Conservation (phyloP, 2,888 invertebrate genomes). For the Plebejus argus region DNA sequence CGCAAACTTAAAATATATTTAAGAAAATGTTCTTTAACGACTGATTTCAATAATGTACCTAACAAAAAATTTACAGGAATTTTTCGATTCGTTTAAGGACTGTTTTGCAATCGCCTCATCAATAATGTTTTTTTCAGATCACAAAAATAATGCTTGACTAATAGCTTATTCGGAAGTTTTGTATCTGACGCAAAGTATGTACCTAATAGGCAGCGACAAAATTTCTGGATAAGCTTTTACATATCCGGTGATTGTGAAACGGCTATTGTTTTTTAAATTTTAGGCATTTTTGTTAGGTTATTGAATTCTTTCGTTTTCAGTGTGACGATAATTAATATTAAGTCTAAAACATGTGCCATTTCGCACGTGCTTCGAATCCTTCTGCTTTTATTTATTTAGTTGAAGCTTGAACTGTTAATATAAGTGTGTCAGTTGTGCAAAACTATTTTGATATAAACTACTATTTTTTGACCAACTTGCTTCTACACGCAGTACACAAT, state of each 20-base stretch:
- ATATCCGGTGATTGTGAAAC: neutral
- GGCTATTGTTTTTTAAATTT: neutral
- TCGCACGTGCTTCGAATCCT: constrained; percentile 69
- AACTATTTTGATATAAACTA: too few relatives aligned
- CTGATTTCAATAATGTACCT: neutral
- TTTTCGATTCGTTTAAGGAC: neutral
- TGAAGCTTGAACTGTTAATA: constrained; percentile 36
- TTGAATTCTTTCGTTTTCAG: constrained; percentile 28
- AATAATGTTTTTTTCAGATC: neutral
- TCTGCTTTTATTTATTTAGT: constrained; percentile 68
- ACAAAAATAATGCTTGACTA: too few relatives aligned
- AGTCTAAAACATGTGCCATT: constrained; percentile 76
- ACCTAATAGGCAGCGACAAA: neutral
- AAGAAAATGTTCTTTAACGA: constrained; percentile 2
- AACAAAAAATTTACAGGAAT: neutral
- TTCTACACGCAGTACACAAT: too few relatives aligned
- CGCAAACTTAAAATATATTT: neutral
- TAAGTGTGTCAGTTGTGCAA: constrained; percentile 11
- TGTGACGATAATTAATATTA: constrained; percentile 53
- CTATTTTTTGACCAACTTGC: too few relatives aligned
- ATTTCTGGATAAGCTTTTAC: neutral
- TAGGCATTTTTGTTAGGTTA: neutral
- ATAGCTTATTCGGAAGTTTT: too few relatives aligned
- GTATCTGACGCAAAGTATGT: neutral
- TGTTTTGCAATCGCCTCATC: neutral